phyloP scores from a whole-genome alignment of 2,113 vertebrate species.

The Oreamnos americanus region DNA sequence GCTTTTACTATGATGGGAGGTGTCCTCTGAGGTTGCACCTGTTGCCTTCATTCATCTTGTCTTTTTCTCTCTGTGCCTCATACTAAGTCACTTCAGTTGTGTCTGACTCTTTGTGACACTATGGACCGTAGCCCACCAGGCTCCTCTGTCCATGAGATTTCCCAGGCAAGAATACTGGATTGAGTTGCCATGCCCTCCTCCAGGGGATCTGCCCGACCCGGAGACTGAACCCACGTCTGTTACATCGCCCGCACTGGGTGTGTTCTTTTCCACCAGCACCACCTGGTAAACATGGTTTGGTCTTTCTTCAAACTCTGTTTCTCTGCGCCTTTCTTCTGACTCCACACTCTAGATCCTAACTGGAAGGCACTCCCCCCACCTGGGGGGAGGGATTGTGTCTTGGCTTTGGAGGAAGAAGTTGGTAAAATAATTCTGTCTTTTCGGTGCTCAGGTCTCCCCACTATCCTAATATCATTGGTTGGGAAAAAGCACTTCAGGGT shows the following conservation, averaged over 20 bases:
- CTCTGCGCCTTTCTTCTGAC: background rate
- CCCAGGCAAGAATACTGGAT: background rate
- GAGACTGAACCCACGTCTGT: background rate
- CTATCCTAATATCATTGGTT: background rate
- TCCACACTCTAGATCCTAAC: background rate
- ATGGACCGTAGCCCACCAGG: background rate
- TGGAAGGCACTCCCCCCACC: background rate
- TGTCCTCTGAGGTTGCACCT: background rate
- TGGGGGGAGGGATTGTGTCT: background rate
- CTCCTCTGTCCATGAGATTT: background rate
- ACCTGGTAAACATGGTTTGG: background rate
- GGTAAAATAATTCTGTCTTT: background rate
- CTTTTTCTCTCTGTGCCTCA: background rate
- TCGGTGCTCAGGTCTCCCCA: background rate
- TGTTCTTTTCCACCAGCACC: background rate
- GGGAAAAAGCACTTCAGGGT: background rate
- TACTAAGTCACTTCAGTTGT: background rate
- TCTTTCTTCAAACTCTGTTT: background rate
- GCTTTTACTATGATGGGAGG: accelerated
- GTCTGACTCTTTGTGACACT: background rate
- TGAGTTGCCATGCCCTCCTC: background rate
- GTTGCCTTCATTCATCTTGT: background rate
- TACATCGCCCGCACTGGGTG: background rate
- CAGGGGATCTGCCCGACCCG: background rate
- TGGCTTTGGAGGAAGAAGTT: background rate